phyloP scores from a whole-genome alignment of 1,140 invertebrate genomes.

The Hypsibius dujardini region DNA sequence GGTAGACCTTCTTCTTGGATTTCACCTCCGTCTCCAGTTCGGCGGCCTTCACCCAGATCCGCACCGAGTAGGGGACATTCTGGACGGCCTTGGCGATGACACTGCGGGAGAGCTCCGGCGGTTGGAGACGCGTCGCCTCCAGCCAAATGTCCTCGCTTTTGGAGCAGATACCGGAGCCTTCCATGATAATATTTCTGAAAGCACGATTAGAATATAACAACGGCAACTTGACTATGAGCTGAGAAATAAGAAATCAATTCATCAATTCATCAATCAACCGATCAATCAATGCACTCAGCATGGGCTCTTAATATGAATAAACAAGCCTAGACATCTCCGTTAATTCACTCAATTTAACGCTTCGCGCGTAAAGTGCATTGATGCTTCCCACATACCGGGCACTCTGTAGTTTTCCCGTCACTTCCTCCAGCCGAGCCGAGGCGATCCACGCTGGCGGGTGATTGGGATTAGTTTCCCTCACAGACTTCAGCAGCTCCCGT shows the following conservation, averaged over 20 bases:
- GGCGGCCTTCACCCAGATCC: conserved; percentile 95
- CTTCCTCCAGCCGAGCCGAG: conserved; percentile 95
- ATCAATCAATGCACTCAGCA: too few relatives aligned
- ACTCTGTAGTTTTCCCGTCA: conserved; percentile 93
- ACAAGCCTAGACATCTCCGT: too few relatives aligned
- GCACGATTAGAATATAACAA: conserved; percentile 4
- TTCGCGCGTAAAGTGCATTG: too few relatives aligned
- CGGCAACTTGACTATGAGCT: too few relatives aligned
- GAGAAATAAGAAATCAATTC: too few relatives aligned
- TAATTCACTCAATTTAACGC: too few relatives aligned
- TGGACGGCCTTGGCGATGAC: conserved; percentile 55
- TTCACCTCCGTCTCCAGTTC: conserved; percentile 86
- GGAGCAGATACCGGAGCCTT: conserved; percentile 71
- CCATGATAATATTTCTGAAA: conserved; percentile 81
- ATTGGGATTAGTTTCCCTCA: conserved; percentile 94
- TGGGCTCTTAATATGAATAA: too few relatives aligned
- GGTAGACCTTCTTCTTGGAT: conserved; percentile 78
- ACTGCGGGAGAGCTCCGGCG: conserved; percentile 76
- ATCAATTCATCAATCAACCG: too few relatives aligned
- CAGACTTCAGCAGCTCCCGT: conserved; percentile 80
- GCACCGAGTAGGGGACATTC: conserved; percentile 48
- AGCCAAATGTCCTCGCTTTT: conserved; percentile 95
- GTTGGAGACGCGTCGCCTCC: conserved; percentile 74
- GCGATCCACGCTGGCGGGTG: conserved; percentile 99
- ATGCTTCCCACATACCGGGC: too few relatives aligned